Conservation (phyloP, 35 echinoderm and acorn worm genomes). For the Apostichopus parvimensis region DNA sequence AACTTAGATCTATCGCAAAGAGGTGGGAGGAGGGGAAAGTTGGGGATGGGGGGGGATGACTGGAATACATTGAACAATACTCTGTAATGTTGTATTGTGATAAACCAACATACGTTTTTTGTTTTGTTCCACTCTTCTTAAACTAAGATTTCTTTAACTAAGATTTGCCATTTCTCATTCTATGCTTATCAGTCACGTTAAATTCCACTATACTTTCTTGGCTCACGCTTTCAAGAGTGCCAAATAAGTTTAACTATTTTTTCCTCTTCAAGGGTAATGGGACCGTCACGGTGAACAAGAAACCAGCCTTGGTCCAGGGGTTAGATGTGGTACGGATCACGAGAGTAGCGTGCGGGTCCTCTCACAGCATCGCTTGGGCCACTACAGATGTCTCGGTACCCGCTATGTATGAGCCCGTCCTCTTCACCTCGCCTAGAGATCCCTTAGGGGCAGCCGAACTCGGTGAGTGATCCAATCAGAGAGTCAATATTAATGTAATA, state of each 20-base stretch:
- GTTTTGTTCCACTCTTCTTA: too few relatives aligned
- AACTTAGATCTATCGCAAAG: too few relatives aligned
- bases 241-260: neutral
- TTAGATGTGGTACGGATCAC: slow-evolving; percentile 92
- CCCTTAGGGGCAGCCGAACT: slow-evolving; percentile 85
- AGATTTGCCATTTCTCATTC: too few relatives aligned
- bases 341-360: slow-evolving; percentile 88
- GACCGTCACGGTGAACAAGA: slow-evolving; percentile 84
- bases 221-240: neutral
- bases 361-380: slow-evolving; percentile 92
- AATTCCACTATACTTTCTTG: neutral
- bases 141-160: too few relatives aligned
- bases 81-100: too few relatives aligned
- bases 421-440: slow-evolving; percentile 95
- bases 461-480: slow-evolving; percentile 53
- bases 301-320: slow-evolving; percentile 85
- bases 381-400: slow-evolving; percentile 87
- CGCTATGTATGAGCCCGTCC: slow-evolving; percentile 92
- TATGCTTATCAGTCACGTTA: neutral
- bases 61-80: too few relatives aligned
- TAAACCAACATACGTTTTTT: too few relatives aligned
- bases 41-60: too few relatives aligned
- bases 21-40: too few relatives aligned
- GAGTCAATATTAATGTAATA: too few relatives aligned
- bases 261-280: slow-evolving; percentile 41